phyloP scores from a whole-genome alignment of 1,140 invertebrate genomes.

The Drosophila nikananu region DNA sequence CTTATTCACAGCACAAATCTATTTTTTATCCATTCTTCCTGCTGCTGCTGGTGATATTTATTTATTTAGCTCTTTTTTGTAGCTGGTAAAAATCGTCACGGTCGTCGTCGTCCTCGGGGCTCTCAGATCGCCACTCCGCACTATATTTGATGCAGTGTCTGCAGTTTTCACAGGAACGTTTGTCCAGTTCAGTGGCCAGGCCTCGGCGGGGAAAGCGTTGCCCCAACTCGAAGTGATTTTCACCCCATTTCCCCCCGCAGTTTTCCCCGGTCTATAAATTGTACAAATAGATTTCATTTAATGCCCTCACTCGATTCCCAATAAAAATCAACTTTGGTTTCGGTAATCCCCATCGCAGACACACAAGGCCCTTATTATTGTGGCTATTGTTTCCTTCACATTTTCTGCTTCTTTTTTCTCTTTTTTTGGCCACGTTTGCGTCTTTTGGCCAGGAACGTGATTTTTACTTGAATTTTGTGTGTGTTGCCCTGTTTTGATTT shows the following conservation, averaged over 20 bases:
- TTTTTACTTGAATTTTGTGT: conserved; percentile 71
- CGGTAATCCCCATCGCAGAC: conserved; percentile 40
- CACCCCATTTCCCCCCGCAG: conserved; percentile 59
- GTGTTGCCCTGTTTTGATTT: conserved; percentile 53
- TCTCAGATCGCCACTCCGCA: conserved; percentile 31
- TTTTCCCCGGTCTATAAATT: conserved; percentile 65
- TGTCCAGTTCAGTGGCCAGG: conserved; percentile 77
- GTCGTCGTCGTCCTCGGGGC: conserved; percentile 11
- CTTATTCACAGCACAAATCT: conserved; percentile 63
- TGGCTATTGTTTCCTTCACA: conserved; percentile 60
- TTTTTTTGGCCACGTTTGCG: conserved; percentile 70
- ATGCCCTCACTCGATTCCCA: conserved; percentile 55
- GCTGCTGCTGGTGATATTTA: conserved; percentile 67
- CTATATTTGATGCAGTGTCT: conserved; percentile 79
- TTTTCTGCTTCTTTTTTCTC: not conserved
- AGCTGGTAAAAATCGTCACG: conserved; percentile 43
- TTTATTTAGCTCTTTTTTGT: conserved; percentile 75
- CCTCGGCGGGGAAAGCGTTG: conserved; percentile 47
- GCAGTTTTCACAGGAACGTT: conserved; percentile 66
- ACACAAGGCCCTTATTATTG: conserved; percentile 26
- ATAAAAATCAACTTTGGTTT: conserved; percentile 75
- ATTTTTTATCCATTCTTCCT: conserved; percentile 62
- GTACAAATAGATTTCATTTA: conserved; percentile 79
- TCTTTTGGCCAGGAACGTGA: conserved; percentile 76
- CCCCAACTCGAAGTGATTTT: conserved; percentile 29